Percentiles rank a stretch among this genome's conserved stretches.
Conservation (phyloP, 2,888 invertebrate species). For the Drosophila tanythrix region DNA sequence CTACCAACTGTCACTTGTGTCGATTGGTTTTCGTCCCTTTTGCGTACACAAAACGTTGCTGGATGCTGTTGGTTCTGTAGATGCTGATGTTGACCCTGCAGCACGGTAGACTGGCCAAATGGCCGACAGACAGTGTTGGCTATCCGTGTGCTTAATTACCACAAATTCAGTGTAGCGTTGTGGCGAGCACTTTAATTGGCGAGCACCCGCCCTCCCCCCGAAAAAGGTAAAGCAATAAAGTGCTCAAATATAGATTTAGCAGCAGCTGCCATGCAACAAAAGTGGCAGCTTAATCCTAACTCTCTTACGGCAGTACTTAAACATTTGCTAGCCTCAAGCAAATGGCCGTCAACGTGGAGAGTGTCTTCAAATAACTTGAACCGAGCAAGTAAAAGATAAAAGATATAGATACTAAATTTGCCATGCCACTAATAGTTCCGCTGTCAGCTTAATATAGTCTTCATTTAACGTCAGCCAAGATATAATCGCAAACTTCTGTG, state of each 20-base stretch:
- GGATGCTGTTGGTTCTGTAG: constrained; percentile 10
- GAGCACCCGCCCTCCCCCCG: background rate
- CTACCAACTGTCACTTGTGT: constrained; percentile 52
- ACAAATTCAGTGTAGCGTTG: constrained; percentile 44
- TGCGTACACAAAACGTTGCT: constrained; percentile 14
- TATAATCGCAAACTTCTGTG: background rate
- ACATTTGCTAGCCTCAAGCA: constrained; percentile 6
- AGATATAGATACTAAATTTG: constrained; percentile 2
- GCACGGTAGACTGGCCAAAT: constrained; percentile 27
- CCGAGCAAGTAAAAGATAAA: background rate
- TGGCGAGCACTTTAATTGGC: constrained; percentile 59
- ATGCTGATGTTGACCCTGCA: constrained; percentile 44
- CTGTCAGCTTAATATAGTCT: constrained; percentile 7
- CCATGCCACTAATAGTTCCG: constrained; percentile 4
- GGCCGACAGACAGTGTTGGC: constrained; percentile 22
- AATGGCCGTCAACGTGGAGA: constrained; percentile 14
- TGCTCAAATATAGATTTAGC: constrained; percentile 52
- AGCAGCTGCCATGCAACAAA: constrained; percentile 34
- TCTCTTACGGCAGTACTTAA: constrained; percentile 6
- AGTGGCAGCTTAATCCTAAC: constrained; percentile 5
- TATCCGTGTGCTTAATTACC: constrained; percentile 59
- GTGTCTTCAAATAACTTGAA: constrained; percentile 12
- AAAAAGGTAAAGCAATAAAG: constrained; percentile 43
- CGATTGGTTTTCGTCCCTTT: constrained; percentile 52
- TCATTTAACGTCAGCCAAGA: background rate